These are phyloP conservation scores for Holacanthus passer DNA, from an alignment of 2,113 vertebrate genomes.

Conservation along the genomic window DNA sequence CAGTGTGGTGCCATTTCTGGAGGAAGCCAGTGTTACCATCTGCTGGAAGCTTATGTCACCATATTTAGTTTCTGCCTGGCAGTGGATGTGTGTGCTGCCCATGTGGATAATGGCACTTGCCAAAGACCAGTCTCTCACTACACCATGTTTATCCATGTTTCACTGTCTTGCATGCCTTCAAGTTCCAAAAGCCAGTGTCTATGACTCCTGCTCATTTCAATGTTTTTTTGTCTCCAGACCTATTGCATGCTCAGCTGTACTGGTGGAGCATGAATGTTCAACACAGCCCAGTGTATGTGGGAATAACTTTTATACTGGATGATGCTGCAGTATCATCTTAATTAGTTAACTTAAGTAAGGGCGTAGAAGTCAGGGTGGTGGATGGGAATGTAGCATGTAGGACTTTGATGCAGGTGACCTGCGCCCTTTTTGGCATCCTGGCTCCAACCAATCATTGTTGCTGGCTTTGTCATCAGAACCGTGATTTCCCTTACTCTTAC, in stretches of 20 bases:
- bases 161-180: neutral
- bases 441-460: neutral
- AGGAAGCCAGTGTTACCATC: slow-evolving; percentile 25
- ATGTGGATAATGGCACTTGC: slow-evolving; percentile 3
- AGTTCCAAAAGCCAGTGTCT: neutral
- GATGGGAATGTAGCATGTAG: neutral
- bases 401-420: neutral
- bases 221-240: neutral
- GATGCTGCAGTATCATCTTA: neutral
- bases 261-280: neutral
- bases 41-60: slow-evolving; percentile 27
- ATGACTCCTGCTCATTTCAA: neutral
- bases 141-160: neutral
- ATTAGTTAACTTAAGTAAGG: neutral
- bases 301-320: neutral
- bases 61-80: slow-evolving; percentile 17
- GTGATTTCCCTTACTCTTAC: too few species aligned
- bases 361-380: neutral
- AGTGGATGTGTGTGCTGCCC: slow-evolving; percentile 3
- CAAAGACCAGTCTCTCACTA: neutral
- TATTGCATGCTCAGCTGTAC: neutral
- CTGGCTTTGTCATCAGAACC: neutral
- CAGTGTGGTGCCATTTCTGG: neutral
- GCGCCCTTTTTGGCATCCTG: neutral
- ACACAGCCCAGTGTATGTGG: neutral